Evolutionary conservation across 2,888 invertebrate species (phyloP).

Genomic region (Conistra vaccinii): DNA sequence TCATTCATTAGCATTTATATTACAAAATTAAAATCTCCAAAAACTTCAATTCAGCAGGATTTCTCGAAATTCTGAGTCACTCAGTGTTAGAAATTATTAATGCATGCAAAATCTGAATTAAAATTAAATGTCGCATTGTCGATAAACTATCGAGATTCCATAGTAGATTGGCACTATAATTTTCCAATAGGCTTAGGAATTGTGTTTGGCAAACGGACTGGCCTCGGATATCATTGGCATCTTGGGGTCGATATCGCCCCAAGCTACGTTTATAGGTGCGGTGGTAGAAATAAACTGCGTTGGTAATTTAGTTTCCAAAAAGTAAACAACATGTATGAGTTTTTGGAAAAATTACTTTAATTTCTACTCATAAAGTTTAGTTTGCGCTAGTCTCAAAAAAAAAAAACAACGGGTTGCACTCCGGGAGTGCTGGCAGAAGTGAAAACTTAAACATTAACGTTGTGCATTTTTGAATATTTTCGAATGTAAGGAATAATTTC

Average conservation of each 20-base stretch:
- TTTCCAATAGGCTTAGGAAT: conserved; percentile 57
- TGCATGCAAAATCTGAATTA: neutral
- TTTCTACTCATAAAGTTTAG: neutral
- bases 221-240: conserved; percentile 47
- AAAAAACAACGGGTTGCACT: too few species aligned
- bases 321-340: neutral
- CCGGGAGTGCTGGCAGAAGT: too few species aligned
- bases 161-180: conserved; percentile 42
- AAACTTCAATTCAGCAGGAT: neutral
- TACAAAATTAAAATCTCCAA: too few species aligned
- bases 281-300: conserved; percentile 7
- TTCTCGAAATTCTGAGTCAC: neutral
- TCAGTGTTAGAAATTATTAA: neutral
- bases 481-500: too few species aligned
- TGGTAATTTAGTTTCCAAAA: neutral
- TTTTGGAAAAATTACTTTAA: neutral
- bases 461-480: too few species aligned
- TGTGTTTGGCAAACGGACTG: conserved; percentile 63
- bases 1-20: neutral
- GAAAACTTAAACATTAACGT: too few species aligned
- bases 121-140: conserved; percentile 6
- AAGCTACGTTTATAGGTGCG: conserved; percentile 34
- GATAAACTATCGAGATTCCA: conserved; percentile 46
- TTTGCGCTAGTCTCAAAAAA: too few species aligned
- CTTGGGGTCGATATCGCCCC: conserved; percentile 38